Evolutionary conservation across 2,113 vertebrate genomes (phyloP), one percentile per base, ranked within the genome.

Genomic region (Cebus imitator): DNA sequence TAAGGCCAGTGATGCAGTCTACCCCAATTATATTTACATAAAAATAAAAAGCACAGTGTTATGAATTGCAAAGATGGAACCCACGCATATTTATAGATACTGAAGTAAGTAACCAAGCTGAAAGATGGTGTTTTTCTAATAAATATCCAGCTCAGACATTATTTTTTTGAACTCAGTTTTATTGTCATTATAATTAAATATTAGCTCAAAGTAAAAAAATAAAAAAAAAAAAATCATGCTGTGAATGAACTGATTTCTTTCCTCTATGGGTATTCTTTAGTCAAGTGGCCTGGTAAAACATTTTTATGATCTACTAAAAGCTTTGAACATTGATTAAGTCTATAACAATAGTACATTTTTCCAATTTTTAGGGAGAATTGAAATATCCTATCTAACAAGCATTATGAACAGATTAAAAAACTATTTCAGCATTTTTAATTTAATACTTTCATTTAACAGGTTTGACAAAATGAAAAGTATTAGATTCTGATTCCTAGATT

Each of bases 131-230:
- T 78, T 80, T 90, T 57, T 76, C 83, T 72, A 92, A 90, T 52
- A 61, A 84, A 83, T 82, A 64, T 37, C 3, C 48, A 92, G 9
- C 48, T 82, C 50, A 85, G 20, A 87, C 25, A 48, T 79, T 81
- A 58, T 66, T 88, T 81, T 81, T 95, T 92, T 79, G 9, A 95
- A 95, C 48, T 89, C 2, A 61, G 2, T 80, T 35, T 85, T 91
- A 85, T 43, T 81, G 27, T 89, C 95, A 97, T 80, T 83, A 70
- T 80, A 55, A 86, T 84, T 90, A 90, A 96, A 92, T 82, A 93
- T 70, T 89, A 89, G 23, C 37, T 88, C 52, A 2, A 87, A 17
- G 14, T 87, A 89, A 94, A 64, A 73, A 40, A 40, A 37, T 2
- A 37, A 96, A 87, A 43, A 96, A 87, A 27, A 90, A 58, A 78